These are phyloP conservation scores for Aleiodes testaceus DNA, from an alignment of 2,888 invertebrate genomes.

Conservation along the genomic window DNA sequence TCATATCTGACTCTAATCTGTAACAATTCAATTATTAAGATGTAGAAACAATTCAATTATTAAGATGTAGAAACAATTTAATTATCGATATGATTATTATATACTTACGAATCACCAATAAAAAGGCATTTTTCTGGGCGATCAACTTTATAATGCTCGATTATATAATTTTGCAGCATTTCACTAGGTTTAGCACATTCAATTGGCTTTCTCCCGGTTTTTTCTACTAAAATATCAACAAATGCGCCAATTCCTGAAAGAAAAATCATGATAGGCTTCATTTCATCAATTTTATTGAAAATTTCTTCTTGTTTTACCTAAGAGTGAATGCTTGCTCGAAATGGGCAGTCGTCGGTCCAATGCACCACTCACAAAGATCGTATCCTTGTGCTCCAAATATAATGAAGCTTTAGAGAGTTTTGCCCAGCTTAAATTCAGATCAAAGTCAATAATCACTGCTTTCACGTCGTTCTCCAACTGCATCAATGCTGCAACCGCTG, in stretches of 20 bases:
- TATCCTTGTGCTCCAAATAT: constrained; percentile 74
- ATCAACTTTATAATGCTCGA: constrained; percentile 58
- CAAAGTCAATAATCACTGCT: constrained; percentile 77
- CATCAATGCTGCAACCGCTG: constrained; percentile 36
- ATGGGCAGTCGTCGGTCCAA: constrained; percentile 73
- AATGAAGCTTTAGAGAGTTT: constrained; percentile 74
- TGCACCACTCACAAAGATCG: constrained; percentile 75
- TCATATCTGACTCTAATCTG: constrained; percentile 64
- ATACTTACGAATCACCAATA: constrained; percentile 68
- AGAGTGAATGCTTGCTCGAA: constrained; percentile 63
- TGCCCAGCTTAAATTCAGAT: constrained; percentile 74
- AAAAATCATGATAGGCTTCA: not conserved
- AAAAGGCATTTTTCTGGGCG: constrained; percentile 62
- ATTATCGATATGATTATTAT: not conserved
- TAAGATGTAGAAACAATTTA: not conserved
- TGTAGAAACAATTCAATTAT: constrained; percentile 9
- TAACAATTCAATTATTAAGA: constrained; percentile 38
- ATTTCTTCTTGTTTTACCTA: constrained; percentile 68
- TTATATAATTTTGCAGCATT: constrained; percentile 65
- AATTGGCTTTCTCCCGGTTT: constrained; percentile 71
- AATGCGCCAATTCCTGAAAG: constrained; percentile 73
- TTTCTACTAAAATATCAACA: constrained; percentile 71
- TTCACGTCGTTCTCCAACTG: constrained; percentile 68
- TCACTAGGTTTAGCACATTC: constrained; percentile 75
- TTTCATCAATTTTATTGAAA: constrained; percentile 23